Evolutionary conservation across 2,113 vertebrate genomes (phyloP).

Genomic region (Sander vitreus): DNA sequence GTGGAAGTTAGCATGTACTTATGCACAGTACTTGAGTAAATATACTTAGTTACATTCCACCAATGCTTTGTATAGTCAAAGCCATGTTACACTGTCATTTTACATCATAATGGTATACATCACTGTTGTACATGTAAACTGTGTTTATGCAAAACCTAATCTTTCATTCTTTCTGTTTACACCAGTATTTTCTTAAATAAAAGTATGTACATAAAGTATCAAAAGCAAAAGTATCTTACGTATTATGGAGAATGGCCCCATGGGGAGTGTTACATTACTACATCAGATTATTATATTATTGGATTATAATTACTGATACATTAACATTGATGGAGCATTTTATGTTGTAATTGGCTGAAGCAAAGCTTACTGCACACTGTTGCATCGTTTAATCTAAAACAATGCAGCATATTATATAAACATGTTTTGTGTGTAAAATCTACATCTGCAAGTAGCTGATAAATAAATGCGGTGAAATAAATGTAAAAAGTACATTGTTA

Average conservation of each 20-base stretch:
- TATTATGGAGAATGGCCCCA: neutral
- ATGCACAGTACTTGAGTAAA: neutral
- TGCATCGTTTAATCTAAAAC: neutral
- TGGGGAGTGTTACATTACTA: neutral
- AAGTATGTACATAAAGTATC: neutral
- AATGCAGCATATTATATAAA: neutral
- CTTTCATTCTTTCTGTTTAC: neutral
- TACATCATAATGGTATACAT: neutral
- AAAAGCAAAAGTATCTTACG: neutral
- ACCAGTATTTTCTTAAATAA: neutral
- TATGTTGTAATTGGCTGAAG: neutral
- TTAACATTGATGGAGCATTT: neutral
- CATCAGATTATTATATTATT: neutral
- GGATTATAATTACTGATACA: neutral
- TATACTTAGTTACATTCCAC: neutral
- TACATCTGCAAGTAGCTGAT: neutral
- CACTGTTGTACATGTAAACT: neutral
- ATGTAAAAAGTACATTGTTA: neutral
- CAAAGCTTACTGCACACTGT: neutral
- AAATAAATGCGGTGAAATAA: neutral
- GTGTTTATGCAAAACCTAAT: neutral
- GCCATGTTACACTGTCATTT: neutral
- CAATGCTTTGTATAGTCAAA: neutral
- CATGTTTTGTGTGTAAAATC: neutral
- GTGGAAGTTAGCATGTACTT: neutral